phyloP scores from a whole-genome alignment of 2,888 invertebrate genomes.

The Agonum fuliginosum region DNA sequence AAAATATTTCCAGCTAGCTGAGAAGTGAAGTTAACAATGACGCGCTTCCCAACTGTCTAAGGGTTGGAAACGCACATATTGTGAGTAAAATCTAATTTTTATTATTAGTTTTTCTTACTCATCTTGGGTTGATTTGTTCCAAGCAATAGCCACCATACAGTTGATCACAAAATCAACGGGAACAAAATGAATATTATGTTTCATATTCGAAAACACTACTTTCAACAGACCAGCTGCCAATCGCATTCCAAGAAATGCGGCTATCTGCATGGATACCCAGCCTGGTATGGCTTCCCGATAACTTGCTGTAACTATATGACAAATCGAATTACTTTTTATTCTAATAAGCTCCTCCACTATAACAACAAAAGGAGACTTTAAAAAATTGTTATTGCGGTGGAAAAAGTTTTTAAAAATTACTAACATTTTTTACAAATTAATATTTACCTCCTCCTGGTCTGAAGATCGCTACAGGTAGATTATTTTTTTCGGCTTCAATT shows the following conservation, averaged over 20 bases:
- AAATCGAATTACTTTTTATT: not conserved
- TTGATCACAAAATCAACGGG: slow-evolving; percentile 12
- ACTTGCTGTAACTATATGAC: not conserved
- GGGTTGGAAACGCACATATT: too few relatives aligned
- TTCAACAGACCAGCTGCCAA: not conserved
- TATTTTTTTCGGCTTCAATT: not conserved
- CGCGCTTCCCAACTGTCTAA: too few relatives aligned
- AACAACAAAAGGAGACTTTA: too few relatives aligned
- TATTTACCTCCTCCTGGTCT: slow-evolving; percentile 10
- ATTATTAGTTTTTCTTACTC: not conserved
- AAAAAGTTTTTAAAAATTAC: not conserved
- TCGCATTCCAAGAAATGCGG: not conserved
- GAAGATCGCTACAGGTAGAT: not conserved
- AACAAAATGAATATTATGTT: not conserved
- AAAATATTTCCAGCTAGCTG: too few relatives aligned
- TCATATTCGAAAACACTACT: not conserved
- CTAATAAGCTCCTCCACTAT: not conserved
- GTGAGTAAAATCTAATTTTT: too few relatives aligned
- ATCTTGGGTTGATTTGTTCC: not conserved
- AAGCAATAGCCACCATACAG: not conserved
- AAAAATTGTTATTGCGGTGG: too few relatives aligned
- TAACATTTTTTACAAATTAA: not conserved
- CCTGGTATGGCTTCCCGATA: not conserved
- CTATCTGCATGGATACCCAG: not conserved
- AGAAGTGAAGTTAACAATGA: too few relatives aligned